Conservation (phyloP, 30 jellyfish, hydroid and myxozoan genomes). For the Chironex yamaguchii region DNA sequence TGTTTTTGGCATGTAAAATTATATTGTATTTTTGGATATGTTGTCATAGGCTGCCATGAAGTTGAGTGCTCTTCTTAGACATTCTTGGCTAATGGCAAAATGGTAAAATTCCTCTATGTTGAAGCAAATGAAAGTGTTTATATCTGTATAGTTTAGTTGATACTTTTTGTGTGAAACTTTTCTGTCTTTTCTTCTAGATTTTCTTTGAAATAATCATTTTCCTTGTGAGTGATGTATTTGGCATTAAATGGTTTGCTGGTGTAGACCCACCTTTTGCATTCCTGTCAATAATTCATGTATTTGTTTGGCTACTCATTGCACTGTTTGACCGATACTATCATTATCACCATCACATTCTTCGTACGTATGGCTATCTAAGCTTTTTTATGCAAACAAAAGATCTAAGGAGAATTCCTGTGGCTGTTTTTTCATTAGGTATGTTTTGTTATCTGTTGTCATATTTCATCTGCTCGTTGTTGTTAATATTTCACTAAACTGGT, state of each 20-base stretch:
- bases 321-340: constrained; percentile 87
- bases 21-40: too few relatives aligned
- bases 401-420: constrained; percentile 81
- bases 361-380: constrained; percentile 88
- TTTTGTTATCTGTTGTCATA: neutral
- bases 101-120: too few relatives aligned
- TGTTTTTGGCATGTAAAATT: too few relatives aligned
- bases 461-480: too few relatives aligned
- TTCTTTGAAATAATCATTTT: constrained; percentile 79
- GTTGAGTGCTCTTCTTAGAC: too few relatives aligned
- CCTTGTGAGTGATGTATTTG: constrained; percentile 78
- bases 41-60: too few relatives aligned
- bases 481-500: too few relatives aligned
- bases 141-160: too few relatives aligned
- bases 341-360: constrained; percentile 82
- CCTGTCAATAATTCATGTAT: constrained; percentile 85
- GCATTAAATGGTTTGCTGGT: constrained; percentile 83
- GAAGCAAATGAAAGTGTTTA: too few relatives aligned
- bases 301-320: constrained; percentile 78
- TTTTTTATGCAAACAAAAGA: constrained; percentile 85
- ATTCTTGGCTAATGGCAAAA: too few relatives aligned
- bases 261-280: constrained; percentile 95
- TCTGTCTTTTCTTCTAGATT: constrained; percentile 50
- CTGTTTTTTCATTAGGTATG: constrained; percentile 89
- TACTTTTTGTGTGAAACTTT: too few relatives aligned